These are phyloP conservation scores for Euspilapteryx auroguttella DNA, from an alignment of 2,888 invertebrate genomes.

Conservation along the genomic window DNA sequence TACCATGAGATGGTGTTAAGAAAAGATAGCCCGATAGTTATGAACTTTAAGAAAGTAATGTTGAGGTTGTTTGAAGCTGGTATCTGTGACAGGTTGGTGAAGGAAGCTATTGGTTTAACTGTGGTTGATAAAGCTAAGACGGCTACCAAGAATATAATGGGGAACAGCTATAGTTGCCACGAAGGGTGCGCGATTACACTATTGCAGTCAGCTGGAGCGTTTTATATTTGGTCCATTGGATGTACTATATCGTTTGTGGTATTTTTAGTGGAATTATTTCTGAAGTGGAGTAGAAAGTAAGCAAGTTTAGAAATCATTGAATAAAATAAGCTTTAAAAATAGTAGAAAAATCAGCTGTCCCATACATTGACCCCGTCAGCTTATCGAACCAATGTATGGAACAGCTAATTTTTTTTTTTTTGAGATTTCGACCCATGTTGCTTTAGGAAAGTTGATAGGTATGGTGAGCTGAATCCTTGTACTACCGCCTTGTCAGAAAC, in stretches of 20 bases:
- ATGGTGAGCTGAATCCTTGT: no score
- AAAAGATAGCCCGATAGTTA: conserved; percentile 17
- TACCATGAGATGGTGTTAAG: conserved; percentile 34
- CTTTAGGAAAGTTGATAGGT: no score
- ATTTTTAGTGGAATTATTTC: conserved; percentile 28
- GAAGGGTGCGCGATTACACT: conserved; percentile 29
- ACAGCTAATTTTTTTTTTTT: no score
- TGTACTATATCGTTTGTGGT: conserved; percentile 17
- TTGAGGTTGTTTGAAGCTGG: conserved; percentile 31
- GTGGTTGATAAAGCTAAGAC: conserved; percentile 18
- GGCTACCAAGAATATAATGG: conserved; percentile 19
- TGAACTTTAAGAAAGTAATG: conserved; percentile 15
- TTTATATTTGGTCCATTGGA: conserved; percentile 28
- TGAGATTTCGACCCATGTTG: no score
- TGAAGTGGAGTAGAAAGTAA: no score
- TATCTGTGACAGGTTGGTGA: conserved; percentile 23
- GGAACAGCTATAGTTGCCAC: conserved; percentile 29
- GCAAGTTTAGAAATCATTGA: no score
- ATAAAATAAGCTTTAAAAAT: no score
- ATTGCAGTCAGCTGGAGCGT: conserved; percentile 20
- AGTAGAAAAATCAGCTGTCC: no score
- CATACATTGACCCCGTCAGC: no score
- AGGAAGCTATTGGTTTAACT: conserved; percentile 25
- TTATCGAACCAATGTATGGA: no score
- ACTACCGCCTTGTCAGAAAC: no score